Conservation (phyloP, 2,797 vertebrate genomes). For the Erpetoichthys calabaricus region DNA sequence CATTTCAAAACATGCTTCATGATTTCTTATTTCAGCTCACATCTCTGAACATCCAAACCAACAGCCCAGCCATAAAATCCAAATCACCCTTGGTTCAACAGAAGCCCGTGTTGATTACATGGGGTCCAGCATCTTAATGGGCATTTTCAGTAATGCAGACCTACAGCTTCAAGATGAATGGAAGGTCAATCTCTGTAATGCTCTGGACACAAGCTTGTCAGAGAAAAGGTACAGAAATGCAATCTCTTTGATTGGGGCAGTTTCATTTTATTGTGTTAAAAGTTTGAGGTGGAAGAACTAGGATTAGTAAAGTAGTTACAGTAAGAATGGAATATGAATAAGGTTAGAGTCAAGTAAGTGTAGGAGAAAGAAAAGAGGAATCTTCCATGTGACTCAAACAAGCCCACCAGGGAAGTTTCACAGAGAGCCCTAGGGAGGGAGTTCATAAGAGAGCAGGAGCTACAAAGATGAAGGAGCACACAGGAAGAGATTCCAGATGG, state of each 20-base stretch:
- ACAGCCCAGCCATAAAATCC: constrained; percentile 93
- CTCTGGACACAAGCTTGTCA: constrained; percentile 68
- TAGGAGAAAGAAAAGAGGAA: too few species aligned
- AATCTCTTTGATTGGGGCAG: neutral
- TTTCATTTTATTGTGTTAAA: neutral
- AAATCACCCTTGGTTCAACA: constrained; percentile 96
- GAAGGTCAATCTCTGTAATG: constrained; percentile 85
- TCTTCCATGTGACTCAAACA: too few species aligned
- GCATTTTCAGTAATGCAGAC: constrained; percentile 93
- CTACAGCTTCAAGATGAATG: constrained; percentile 93
- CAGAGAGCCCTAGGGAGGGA: too few species aligned
- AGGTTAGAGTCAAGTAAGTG: neutral
- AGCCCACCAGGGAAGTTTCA: too few species aligned
- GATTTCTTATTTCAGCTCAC: constrained; percentile 54
- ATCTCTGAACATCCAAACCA: constrained; percentile 97
- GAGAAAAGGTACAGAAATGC: constrained; percentile 74
- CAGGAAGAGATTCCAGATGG: too few species aligned
- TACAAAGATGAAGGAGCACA: too few species aligned
- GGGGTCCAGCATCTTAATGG: constrained; percentile 98
- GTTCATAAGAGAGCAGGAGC: too few species aligned
- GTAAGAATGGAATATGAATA: too few species aligned
- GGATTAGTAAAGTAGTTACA: neutral
- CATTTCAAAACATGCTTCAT: neutral
- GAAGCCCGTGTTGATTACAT: constrained; percentile 96
- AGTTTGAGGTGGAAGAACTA: too few species aligned